These are phyloP conservation scores for Nymphicus hollandicus DNA, from an alignment of 2,113 vertebrate species.

Conservation along the genomic window DNA sequence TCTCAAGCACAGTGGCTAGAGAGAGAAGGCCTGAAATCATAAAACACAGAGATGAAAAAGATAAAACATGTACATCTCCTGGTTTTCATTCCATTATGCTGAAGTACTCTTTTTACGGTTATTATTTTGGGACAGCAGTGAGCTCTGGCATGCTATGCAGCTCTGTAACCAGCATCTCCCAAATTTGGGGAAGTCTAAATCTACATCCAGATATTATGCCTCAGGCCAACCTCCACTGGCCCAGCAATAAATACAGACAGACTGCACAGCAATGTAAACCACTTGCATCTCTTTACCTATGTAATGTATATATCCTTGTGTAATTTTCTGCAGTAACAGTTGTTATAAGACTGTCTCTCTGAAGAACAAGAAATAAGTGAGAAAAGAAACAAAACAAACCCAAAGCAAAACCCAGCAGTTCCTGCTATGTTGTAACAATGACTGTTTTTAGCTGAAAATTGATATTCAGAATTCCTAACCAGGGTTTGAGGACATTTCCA, in stretches of 20 bases:
- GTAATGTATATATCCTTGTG: background rate
- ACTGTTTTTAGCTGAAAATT: background rate
- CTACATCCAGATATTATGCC: background rate
- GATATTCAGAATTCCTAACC: background rate
- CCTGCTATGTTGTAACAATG: background rate
- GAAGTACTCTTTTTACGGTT: background rate
- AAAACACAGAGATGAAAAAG: background rate
- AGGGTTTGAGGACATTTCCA: background rate
- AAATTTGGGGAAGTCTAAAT: background rate
- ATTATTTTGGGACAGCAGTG: background rate
- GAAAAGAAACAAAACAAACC: background rate
- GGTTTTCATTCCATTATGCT: background rate
- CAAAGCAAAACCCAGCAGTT: accelerated
- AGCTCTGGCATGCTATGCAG: background rate
- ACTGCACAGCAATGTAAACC: background rate
- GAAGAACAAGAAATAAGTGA: background rate
- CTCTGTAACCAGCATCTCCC: background rate
- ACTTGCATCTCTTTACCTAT: background rate
- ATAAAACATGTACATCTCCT: background rate
- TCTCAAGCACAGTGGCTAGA: background rate
- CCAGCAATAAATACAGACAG: background rate
- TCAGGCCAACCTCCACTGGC: background rate
- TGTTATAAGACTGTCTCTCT: background rate
- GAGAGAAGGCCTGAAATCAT: background rate
- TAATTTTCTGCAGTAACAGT: background rate